These are phyloP conservation scores for Halcyon malimbica DNA, from an alignment of 2,113 vertebrate species.

Conservation along the genomic window DNA sequence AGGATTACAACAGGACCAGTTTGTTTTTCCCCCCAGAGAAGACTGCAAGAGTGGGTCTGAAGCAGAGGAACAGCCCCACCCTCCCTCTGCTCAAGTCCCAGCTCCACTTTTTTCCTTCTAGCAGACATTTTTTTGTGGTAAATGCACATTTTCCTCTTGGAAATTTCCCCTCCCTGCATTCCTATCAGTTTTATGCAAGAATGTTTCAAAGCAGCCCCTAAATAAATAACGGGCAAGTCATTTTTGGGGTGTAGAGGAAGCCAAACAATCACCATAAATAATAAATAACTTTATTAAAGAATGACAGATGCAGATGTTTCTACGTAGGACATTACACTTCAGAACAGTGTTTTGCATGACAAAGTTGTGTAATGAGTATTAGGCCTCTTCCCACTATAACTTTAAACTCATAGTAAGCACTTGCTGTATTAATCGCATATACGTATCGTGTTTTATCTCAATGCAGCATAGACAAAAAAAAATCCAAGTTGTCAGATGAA, in stretches of 20 bases:
- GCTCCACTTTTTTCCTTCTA: not conserved
- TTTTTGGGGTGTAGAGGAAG: rapidly evolving
- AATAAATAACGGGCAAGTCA: not conserved
- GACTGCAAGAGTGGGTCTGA: too few relatives aligned
- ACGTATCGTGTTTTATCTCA: not conserved
- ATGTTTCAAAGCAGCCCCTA: not conserved
- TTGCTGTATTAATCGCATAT: not conserved
- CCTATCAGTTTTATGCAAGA: rapidly evolving
- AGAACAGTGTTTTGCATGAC: not conserved
- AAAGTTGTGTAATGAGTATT: not conserved
- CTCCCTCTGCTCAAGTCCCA: rapidly evolving
- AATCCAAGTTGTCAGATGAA: rapidly evolving
- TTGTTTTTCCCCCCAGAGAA: too few relatives aligned
- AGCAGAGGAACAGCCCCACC: not conserved
- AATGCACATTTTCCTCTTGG: not conserved
- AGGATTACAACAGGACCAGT: too few relatives aligned
- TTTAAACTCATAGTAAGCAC: not conserved
- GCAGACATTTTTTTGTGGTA: not conserved
- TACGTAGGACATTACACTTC: not conserved
- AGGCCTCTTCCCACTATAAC: not conserved
- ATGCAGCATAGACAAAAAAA: not conserved
- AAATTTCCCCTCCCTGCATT: rapidly evolving
- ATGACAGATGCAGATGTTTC: not conserved
- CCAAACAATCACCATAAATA: not conserved
- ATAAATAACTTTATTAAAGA: constrained; percentile 55